Evolutionary conservation across 2,888 invertebrate genomes (phyloP), one percentile per base, ranked within the genome.

Genomic region (Geophilus truncorum): DNA sequence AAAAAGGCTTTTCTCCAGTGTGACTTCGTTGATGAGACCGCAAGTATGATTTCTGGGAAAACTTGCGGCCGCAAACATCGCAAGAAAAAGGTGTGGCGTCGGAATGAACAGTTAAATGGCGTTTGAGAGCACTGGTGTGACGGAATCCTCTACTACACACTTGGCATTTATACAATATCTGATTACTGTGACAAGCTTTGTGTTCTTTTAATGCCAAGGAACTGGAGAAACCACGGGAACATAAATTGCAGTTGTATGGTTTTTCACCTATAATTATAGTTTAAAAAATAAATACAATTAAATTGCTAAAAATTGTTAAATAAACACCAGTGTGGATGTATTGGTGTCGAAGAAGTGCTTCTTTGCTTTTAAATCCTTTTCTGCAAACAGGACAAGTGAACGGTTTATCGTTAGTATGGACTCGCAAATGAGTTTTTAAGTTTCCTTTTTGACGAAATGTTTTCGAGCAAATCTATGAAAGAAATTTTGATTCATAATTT

Each of bases 381-480:
- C 77, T 80, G 57, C 83, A 83, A 57, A 80, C 81, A 10, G 81
- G 77, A 57, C 83, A 83, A 18, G 81, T 81, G 77, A 82, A 83
- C 1, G 83, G 82, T 62, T 81, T 81, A 15, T 83, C 82, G n/a
- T 82, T 81, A 78, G 82, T 81, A 30, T 82, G 83, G 18, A 82
- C 82, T 28, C 82, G 28, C 23, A 82, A 81, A 77, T 83, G 83
- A 9, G 82, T 34, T 34, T 82, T 82, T n/a, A 83, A 36, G 23
- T 82, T 82, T 36, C 82, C 82, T 10, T 81, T 83, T 34, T 83
- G 83, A n/a, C 81, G 81, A 80, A 82, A 83, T n/a, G 81, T 82
- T 45, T 83, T 83, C 45, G 81, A 80, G 77, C 83, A 83, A 40
- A 83, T 81, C 78, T 78, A 34, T 15, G 25, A 25, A 45, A 45